These are phyloP conservation scores for Synergus japonicus DNA, from an alignment of 2,888 invertebrate genomes.

Conservation along the genomic window DNA sequence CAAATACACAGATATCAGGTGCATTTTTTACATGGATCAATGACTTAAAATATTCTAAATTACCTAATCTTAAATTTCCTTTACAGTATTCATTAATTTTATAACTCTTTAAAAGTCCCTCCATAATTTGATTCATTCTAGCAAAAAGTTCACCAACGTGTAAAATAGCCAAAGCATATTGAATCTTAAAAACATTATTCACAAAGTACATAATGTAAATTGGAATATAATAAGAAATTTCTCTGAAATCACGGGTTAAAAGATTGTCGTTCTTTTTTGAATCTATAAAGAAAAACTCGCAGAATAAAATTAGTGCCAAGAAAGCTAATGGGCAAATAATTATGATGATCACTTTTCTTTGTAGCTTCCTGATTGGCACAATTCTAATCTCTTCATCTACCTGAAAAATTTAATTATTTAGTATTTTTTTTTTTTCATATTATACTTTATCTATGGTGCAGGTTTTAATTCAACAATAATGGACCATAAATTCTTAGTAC, in stretches of 20 bases:
- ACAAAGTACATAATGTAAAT: conserved; percentile 82
- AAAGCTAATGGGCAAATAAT: conserved; percentile 57
- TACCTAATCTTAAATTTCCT: conserved; percentile 59
- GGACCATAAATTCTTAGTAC: no score
- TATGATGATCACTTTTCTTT: conserved; percentile 63
- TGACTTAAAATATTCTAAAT: neutral
- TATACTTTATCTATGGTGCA: no score
- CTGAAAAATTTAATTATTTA: conserved; percentile 51
- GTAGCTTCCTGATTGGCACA: conserved; percentile 61
- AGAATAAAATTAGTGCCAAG: conserved; percentile 60
- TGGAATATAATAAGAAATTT: conserved; percentile 79
- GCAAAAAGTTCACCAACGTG: conserved; percentile 80
- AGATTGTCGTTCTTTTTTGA: conserved; percentile 54
- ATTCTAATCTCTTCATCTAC: conserved; percentile 66
- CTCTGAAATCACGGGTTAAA: conserved; percentile 61
- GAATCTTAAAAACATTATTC: conserved; percentile 81
- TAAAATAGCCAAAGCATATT: conserved; percentile 80
- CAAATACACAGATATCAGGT: neutral
- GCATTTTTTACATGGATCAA: no score
- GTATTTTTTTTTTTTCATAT: no score
- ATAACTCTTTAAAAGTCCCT: conserved; percentile 71
- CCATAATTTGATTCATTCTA: conserved; percentile 79
- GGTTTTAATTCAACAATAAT: no score
- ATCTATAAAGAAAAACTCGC: conserved; percentile 66
- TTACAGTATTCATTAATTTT: conserved; percentile 60